These are phyloP conservation scores for Masticophis lateralis DNA, from an alignment of 2,797 vertebrate species.

Conservation along the genomic window DNA sequence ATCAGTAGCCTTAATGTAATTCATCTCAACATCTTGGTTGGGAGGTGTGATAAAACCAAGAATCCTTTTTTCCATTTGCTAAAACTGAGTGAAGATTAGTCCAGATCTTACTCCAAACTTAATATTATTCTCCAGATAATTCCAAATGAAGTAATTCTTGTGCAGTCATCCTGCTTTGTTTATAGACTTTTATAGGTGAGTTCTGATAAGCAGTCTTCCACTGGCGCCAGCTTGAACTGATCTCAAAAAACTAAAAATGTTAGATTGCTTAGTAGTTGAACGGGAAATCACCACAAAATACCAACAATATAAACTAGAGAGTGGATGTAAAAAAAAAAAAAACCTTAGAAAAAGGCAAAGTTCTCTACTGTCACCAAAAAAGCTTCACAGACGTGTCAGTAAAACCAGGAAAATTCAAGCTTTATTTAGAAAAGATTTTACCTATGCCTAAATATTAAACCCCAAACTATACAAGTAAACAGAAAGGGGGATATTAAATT, in stretches of 20 bases:
- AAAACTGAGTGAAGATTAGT: not conserved
- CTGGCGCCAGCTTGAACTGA: not conserved
- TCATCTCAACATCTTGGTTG: not conserved
- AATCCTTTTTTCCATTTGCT: not conserved
- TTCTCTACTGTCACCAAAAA: not conserved
- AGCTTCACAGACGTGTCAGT: not conserved
- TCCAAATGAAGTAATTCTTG: not conserved
- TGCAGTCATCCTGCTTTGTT: not conserved
- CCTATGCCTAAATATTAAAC: not conserved
- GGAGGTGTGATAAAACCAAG: not conserved
- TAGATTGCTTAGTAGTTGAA: not conserved
- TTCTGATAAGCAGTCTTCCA: not conserved
- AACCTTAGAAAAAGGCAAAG: not conserved
- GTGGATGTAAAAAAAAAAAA: not conserved
- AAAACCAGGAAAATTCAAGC: not conserved
- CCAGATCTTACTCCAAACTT: not conserved
- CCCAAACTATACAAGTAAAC: not conserved
- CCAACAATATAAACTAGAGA: not conserved
- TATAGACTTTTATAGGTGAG: not conserved
- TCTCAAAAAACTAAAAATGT: not conserved
- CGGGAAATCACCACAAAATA: not conserved
- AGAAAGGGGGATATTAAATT: not conserved
- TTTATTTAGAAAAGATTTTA: not conserved
- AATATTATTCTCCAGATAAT: not conserved
- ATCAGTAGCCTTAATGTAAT: not conserved